These are phyloP conservation scores for Limnephilus marmoratus DNA, from an alignment of 2,888 invertebrate species.

Conservation along the genomic window DNA sequence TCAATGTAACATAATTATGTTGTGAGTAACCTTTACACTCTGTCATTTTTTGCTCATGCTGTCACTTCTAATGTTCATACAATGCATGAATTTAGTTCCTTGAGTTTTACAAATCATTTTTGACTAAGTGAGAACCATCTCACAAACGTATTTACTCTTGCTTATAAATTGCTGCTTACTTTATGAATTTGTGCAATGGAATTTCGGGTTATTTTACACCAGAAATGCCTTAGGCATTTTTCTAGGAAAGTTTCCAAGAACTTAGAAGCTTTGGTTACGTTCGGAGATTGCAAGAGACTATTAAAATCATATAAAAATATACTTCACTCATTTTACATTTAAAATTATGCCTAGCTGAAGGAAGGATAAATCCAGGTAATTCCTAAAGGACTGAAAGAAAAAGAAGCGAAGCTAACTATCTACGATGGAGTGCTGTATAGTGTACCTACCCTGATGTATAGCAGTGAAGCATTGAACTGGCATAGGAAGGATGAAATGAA, in stretches of 20 bases:
- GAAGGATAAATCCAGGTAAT: too few relatives aligned
- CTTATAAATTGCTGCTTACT: not conserved
- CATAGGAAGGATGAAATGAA: too few relatives aligned
- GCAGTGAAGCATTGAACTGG: too few relatives aligned
- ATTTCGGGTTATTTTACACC: not conserved
- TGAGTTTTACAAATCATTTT: not conserved
- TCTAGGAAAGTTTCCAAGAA: not conserved
- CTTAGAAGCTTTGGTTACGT: not conserved
- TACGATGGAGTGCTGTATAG: too few relatives aligned
- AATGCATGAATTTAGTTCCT: not conserved
- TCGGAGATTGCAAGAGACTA: not conserved
- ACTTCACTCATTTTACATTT: too few relatives aligned
- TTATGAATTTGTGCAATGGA: not conserved
- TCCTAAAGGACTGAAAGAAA: too few relatives aligned
- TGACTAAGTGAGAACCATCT: not conserved
- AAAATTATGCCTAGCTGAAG: too few relatives aligned
- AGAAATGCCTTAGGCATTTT: not conserved
- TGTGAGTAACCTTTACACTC: too few relatives aligned
- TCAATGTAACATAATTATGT: too few relatives aligned
- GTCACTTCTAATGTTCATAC: not conserved
- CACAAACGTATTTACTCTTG: not conserved
- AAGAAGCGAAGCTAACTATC: too few relatives aligned
- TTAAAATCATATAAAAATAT: too few relatives aligned
- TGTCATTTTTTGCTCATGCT: not conserved
- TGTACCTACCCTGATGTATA: too few relatives aligned